Conservation (phyloP, 2,113 vertebrate species). For the Brienomyrus brachyistius region DNA sequence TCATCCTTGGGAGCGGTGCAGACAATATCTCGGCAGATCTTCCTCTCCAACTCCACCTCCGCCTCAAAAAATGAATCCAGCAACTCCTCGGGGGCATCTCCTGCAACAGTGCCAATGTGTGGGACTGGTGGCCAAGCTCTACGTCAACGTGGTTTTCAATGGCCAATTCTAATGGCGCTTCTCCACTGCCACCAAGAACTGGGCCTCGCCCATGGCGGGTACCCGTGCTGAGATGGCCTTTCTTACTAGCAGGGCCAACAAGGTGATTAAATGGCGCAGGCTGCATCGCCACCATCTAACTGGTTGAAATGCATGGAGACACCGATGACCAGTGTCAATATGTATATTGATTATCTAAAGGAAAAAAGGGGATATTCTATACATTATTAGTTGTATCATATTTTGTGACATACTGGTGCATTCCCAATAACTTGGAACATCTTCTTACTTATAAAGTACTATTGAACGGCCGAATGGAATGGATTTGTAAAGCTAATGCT, state of each 20-base stretch:
- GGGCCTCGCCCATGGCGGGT: background rate
- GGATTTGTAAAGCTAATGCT: background rate
- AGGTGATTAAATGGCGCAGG: background rate
- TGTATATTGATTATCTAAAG: background rate
- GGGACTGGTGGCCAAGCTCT: background rate
- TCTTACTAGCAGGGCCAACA: background rate
- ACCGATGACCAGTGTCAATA: background rate
- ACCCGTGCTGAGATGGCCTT: background rate
- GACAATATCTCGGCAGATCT: conserved; percentile 90
- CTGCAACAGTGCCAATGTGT: conserved; percentile 33
- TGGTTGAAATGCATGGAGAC: background rate
- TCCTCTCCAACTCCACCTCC: conserved; percentile 96
- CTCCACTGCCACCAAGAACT: background rate
- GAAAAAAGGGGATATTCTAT: too few relatives aligned
- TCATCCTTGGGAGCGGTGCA: conserved; percentile 93
- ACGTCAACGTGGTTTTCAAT: background rate
- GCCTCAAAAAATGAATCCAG: conserved; percentile 95
- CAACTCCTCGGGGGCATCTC: conserved; percentile 83
- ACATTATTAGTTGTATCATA: too few relatives aligned
- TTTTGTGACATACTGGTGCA: too few relatives aligned
- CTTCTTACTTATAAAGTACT: too few relatives aligned
- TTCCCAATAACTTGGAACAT: too few relatives aligned
- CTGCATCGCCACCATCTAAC: background rate
- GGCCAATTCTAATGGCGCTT: background rate
- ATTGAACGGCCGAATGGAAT: too few relatives aligned